Base-by-base conservation (phyloP, 2,888 invertebrate genomes). In the Acholoe squamosa region DNA sequence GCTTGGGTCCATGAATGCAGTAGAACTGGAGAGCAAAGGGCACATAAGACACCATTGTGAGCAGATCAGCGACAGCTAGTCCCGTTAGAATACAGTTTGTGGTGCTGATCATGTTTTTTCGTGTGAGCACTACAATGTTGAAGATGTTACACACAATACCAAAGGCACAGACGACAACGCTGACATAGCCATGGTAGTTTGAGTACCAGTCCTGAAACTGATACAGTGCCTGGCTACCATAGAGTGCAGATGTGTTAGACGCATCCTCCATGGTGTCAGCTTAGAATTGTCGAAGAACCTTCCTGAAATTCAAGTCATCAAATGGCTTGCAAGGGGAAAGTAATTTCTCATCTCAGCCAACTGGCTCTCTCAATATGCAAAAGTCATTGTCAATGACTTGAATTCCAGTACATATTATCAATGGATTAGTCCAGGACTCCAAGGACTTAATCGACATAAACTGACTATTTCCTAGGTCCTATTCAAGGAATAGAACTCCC, bases 131-230 rank as follows among this genome's bases (percentile, higher is more conserved):
- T 19, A 99, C 98, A 91, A 99, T 98, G 96, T 99, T 99, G 94
- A 99, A 97, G n/a, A 98, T 97, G 96, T 99, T 99, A 91, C 98
- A 98, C 71, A 98, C 97, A 71, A 98, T 98, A 88, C 99, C 99
- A 94, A 98, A 97, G 90, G 98, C 96, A 96, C 99, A 99, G 92
- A 99, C 98, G 89, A 98, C 96, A 67, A 98, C 96, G 91, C 98
- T 98, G 90, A 98, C 97, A 96, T 98, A 98, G 67, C 98, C 98
- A 95, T 99, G 99, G 92, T 98, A 95, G 61, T 92, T 91, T 25
- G 94, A 93, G 92, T 95, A 95, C 91, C 93, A 93, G 43, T 90
- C 91, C 71, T 93, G 92, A 91, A 94, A 94, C 5, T 67, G 56
- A 7, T 91, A 86, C 19, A 94, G 92, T 43, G 34, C 25, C 31